Evolutionary conservation across 2,888 invertebrate species (phyloP).

Genomic region (Lepeophtheirus nordmannii): DNA sequence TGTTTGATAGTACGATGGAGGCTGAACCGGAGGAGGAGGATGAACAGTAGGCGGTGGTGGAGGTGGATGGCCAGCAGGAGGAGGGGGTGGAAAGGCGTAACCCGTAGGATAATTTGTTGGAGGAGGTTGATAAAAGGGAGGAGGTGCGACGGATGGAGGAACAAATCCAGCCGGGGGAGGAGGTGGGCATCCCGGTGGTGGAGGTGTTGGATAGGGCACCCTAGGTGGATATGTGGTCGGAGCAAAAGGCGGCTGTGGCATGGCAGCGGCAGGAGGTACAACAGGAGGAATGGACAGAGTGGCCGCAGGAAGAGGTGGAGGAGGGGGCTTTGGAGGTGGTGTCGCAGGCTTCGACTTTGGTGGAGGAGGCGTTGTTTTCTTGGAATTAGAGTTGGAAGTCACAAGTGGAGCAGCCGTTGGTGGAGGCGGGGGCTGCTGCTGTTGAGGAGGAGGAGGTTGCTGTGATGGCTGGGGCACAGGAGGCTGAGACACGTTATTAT

Average conservation of each 20-base stretch:
- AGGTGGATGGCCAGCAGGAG: background rate
- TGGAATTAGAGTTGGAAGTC: too few relatives aligned
- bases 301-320: conserved; percentile 5
- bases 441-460: background rate
- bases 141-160: background rate
- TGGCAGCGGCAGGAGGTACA: background rate
- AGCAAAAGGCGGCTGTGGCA: background rate
- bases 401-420: too few relatives aligned
- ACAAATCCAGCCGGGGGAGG: background rate
- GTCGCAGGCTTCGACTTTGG: background rate
- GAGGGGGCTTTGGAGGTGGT: background rate
- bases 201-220: background rate
- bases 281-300: background rate
- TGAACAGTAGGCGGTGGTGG: background rate
- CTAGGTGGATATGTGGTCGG: background rate
- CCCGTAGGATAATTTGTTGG: background rate
- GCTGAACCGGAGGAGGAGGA: background rate
- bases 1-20: background rate
- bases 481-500: background rate
- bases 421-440: too few relatives aligned
- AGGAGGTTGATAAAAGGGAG: background rate
- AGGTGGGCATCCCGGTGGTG: background rate
- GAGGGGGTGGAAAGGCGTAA: background rate
- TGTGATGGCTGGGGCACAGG: background rate
- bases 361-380: too few relatives aligned